A percentile compares a stretch with the other conserved stretches of the same genome.
phyloP scores from a whole-genome alignment of 2,888 invertebrate genomes.

The Osmoderma eremita region DNA sequence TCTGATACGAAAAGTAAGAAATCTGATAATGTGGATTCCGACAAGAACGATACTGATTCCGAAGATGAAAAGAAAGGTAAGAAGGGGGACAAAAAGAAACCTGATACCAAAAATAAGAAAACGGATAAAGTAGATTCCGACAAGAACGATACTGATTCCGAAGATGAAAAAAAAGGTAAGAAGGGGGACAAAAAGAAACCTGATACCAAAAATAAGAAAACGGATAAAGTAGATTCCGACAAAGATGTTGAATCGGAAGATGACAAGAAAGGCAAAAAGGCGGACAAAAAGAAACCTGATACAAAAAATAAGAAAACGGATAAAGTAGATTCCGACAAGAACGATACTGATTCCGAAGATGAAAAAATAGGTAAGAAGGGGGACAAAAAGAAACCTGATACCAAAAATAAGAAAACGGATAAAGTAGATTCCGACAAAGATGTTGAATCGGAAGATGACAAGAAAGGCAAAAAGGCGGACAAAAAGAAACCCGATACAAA shows the following conservation, averaged over 20 bases:
- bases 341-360: conserved; percentile 41
- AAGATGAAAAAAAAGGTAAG: conserved; percentile 40
- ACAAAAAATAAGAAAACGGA: conserved; percentile 42
- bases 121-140: conserved; percentile 41
- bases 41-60: conserved; percentile 38
- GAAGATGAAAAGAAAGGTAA: conserved; percentile 41
- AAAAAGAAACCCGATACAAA: conserved; percentile 41
- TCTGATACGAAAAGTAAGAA: conserved; percentile 32
- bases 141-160: conserved; percentile 40
- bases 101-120: conserved; percentile 39
- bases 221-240: conserved; percentile 38
- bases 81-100: conserved; percentile 39
- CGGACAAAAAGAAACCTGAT: conserved; percentile 41
- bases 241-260: conserved; percentile 41
- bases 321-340: conserved; percentile 38
- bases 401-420: conserved; percentile 44
- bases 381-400: conserved; percentile 44
- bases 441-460: conserved; percentile 42
- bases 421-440: conserved; percentile 28
- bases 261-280: conserved; percentile 27
- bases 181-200: conserved; percentile 40
- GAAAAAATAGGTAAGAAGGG: conserved; percentile 41
- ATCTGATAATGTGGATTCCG: conserved; percentile 37
- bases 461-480: conserved; percentile 24
- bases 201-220: conserved; percentile 32